Evolutionary conservation across 2,113 vertebrate species (phyloP).

Genomic region (Xiphophorus maculatus): DNA sequence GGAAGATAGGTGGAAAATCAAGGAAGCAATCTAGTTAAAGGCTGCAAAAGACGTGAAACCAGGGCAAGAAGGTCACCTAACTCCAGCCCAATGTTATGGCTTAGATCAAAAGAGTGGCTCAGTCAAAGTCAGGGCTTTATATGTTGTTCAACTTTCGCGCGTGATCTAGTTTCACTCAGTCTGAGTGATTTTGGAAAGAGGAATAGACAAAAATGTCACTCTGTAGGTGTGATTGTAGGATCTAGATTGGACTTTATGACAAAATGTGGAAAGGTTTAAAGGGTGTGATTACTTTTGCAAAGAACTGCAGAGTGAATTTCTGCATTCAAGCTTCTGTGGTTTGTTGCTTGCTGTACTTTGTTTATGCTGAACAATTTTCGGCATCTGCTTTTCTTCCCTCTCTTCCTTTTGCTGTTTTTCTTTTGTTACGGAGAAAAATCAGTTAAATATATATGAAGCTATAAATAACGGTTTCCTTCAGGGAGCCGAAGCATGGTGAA

Average conservation of each 20-base stretch:
- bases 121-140: neutral
- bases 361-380: slow-evolving; percentile 39
- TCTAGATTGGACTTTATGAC: no score
- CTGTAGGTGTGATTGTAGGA: no score
- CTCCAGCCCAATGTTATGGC: neutral
- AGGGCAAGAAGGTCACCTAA: neutral
- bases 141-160: neutral
- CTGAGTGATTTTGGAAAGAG: no score
- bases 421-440: slow-evolving; percentile 61
- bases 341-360: slow-evolving; percentile 39
- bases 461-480: slow-evolving; percentile 71
- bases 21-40: neutral
- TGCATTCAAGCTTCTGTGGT: slow-evolving; percentile 50
- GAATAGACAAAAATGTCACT: no score
- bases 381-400: slow-evolving; percentile 35
- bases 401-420: slow-evolving; percentile 9
- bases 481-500: slow-evolving; percentile 59
- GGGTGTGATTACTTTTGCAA: no score
- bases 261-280: no score
- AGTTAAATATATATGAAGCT: slow-evolving; percentile 75
- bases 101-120: neutral
- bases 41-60: neutral
- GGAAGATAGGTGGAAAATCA: neutral
- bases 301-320: slow-evolving; percentile 25
- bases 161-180: no score